phyloP scores from a whole-genome alignment of 2,113 vertebrate species.

The Zosterops japonicus region DNA sequence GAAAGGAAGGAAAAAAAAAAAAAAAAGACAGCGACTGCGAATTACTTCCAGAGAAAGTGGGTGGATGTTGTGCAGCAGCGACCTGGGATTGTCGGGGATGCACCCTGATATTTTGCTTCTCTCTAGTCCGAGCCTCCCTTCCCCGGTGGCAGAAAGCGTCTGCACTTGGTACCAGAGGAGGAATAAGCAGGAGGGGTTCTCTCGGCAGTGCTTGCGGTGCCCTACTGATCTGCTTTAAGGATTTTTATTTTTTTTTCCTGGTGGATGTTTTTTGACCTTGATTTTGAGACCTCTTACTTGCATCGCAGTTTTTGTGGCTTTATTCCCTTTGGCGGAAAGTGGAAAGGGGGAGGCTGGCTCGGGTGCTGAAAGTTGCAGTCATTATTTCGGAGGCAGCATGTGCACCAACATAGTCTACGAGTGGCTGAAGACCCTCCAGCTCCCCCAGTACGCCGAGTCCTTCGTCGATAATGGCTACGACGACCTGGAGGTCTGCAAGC shows the following conservation, averaged over 20 bases:
- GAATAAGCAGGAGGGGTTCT: not conserved
- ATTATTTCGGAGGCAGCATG: conserved; percentile 69
- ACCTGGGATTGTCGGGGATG: conserved; percentile 16
- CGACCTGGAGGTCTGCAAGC: conserved; percentile 97
- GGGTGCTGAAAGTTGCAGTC: conserved; percentile 44
- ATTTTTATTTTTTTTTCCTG: not conserved
- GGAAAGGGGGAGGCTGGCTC: conserved; percentile 13
- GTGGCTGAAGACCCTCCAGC: conserved; percentile 94
- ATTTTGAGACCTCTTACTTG: not conserved
- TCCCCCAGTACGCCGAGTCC: conserved; percentile 90
- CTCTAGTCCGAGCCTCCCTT: not conserved
- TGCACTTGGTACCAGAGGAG: not conserved
- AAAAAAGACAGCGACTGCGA: not conserved
- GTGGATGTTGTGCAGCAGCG: conserved; percentile 30
- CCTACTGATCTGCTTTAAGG: conserved; percentile 14
- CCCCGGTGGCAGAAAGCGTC: not conserved
- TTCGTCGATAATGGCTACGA: conserved; percentile 98
- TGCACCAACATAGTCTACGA: conserved; percentile 93
- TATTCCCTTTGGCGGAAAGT: not conserved
- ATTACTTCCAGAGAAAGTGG: conserved; percentile 51
- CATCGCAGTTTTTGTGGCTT: not conserved
- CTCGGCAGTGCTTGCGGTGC: not conserved
- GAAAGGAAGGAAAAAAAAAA: not conserved
- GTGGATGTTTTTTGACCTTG: conserved; percentile 35
- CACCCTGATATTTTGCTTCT: not conserved